Evolutionary conservation across 2,797 vertebrate species (phyloP), one percentile per base, ranked within the genome.

Genomic region (Propithecus perrieri): DNA sequence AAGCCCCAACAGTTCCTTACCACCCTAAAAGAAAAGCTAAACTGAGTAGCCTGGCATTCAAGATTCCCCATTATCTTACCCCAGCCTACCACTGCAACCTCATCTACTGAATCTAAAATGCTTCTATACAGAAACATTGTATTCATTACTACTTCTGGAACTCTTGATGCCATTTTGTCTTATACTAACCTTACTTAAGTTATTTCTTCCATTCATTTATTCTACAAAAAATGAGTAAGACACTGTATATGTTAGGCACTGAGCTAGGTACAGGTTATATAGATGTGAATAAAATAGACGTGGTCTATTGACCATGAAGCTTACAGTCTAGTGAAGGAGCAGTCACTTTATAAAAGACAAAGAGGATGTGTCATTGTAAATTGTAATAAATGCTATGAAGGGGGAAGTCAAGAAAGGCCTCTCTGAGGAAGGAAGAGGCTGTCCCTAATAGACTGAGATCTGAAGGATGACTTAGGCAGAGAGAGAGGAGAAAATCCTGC

Each of bases 401-500:
- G 48, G 35, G 48, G 81, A 95, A 88, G 87, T 94, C 5, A 79
- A 28, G 79, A 80, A 79, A 61, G 59, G 18, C 20, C 28, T 84
- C 33, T 93, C 41, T 76, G 67, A 96, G 84, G 89, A 95, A 96
- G 92, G 61, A 95, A 92, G 80, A 53, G 50, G 15, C n/a, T 20
- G 65, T 69, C 24, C 65, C 65, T 79, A 63, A 10, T 67, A 87
- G 69, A 35, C 55, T 53, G 72, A 75, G 13, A 17, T 84, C 83
- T 76, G 26, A 80, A 15, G 24, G 63, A 61, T 91, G 69, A 74
- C 43, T 69, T 80, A 67, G 76, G n/a, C 24, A 26, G 55, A 83
- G 50, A 72, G 28, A 72, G 71, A n/a, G 14, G 14, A 57, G 33
- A 75, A 71, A 84, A 55, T 15, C 33, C 26, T 95, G 6, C 33